Percentiles rank a stretch among this genome's conserved stretches.
phyloP scores from a whole-genome alignment of 2,888 invertebrate genomes.

The Brenthis ino region DNA sequence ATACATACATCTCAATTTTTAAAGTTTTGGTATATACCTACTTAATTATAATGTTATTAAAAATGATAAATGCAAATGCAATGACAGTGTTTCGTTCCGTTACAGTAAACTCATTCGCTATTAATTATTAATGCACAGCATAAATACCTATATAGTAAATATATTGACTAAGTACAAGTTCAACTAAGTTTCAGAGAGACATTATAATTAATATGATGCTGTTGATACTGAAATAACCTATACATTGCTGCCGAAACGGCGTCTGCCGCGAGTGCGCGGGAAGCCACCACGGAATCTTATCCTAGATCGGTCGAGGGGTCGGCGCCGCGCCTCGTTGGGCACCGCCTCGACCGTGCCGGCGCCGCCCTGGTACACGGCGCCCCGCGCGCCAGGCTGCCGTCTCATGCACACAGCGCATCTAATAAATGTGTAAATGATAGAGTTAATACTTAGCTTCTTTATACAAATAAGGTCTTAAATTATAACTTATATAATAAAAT shows the following conservation, averaged over 20 bases:
- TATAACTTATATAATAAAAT: not conserved
- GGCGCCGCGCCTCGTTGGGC: constrained; percentile 58
- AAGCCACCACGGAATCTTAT: constrained; percentile 34
- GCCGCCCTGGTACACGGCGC: constrained; percentile 44
- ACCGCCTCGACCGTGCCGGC: constrained; percentile 55
- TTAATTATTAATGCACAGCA: not conserved
- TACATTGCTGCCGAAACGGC: not conserved
- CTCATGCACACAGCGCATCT: constrained; percentile 75
- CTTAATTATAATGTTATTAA: no score
- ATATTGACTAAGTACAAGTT: constrained; percentile 19
- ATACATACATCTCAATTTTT: no score
- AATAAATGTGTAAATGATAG: constrained; percentile 4
- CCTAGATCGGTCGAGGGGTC: constrained; percentile 29
- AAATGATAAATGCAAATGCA: no score
- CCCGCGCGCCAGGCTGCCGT: constrained; percentile 50
- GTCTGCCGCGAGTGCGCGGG: constrained; percentile 28
- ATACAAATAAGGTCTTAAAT: not conserved
- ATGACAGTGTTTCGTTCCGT: not conserved
- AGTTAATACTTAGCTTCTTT: not conserved
- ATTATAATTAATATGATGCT: constrained; percentile 1
- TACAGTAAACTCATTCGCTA: not conserved
- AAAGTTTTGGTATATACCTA: no score
- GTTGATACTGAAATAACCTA: constrained; percentile 11
- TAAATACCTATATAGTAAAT: constrained; percentile 15
- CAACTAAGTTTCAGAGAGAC: constrained; percentile 4